These are phyloP conservation scores for Dendroctonus valens DNA, from an alignment of 1,140 invertebrate species.

Conservation along the genomic window DNA sequence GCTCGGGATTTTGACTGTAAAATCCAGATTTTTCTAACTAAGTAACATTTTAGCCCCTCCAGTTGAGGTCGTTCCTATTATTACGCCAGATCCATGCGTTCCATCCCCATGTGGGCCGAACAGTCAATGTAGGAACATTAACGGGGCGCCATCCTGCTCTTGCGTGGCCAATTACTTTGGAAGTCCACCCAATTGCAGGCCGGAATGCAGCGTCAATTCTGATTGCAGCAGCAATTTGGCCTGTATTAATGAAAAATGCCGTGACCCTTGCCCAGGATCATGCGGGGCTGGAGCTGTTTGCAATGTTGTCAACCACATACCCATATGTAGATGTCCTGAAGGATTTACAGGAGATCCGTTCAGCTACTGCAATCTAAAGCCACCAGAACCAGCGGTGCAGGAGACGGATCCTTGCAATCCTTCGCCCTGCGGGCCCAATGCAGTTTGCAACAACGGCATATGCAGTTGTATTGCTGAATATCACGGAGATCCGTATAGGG, in stretches of 20 bases:
- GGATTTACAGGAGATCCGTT: conserved; percentile 67
- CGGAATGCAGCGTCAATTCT: conserved; percentile 57
- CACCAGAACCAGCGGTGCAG: conserved; percentile 31
- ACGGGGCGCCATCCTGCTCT: conserved; percentile 58
- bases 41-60: conserved; percentile 42
- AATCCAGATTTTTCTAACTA: neutral
- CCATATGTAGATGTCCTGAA: conserved; percentile 61
- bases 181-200: conserved; percentile 55
- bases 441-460: conserved; percentile 60
- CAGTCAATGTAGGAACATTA: conserved; percentile 56
- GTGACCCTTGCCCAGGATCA: conserved; percentile 65
- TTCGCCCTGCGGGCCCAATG: conserved; percentile 61
- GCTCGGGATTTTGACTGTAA: neutral
- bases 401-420: conserved; percentile 54
- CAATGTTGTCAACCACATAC: conserved; percentile 61
- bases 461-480: conserved; percentile 71
- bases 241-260: conserved; percentile 61
- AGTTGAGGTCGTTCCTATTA: conserved; percentile 41
- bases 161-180: conserved; percentile 58
- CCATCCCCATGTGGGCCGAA: conserved; percentile 61
- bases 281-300: conserved; percentile 64
- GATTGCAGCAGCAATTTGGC: conserved; percentile 58
- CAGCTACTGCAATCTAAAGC: conserved; percentile 54
- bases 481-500: conserved; percentile 64
- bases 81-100: conserved; percentile 59